Conservation (phyloP, 2,888 invertebrate genomes). For the Synergus japonicus region DNA sequence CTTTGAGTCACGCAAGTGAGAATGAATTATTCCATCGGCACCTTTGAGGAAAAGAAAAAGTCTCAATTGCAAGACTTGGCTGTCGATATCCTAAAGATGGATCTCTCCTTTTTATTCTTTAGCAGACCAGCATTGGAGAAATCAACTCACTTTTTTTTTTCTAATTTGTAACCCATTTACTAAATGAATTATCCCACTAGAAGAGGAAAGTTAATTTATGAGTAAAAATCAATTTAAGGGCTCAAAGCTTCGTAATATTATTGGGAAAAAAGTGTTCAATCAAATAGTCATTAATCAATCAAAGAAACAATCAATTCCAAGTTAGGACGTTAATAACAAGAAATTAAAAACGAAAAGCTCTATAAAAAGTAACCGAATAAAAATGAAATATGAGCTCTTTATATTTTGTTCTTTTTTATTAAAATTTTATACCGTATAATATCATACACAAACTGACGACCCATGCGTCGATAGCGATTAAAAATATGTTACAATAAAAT, state of each 20-base stretch:
- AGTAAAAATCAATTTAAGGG: background rate
- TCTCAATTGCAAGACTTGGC: background rate
- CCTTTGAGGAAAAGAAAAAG: background rate
- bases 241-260: background rate
- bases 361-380: background rate
- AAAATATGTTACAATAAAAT: slow-evolving; percentile 50
- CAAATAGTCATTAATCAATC: background rate
- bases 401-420: slow-evolving; percentile 9
- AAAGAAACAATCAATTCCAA: background rate
- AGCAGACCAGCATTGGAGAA: background rate
- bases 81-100: background rate
- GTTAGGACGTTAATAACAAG: background rate
- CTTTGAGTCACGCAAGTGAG: background rate
- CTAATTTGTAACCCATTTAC: background rate
- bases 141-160: background rate
- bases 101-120: background rate
- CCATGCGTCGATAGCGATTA: slow-evolving; percentile 43
- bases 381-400: background rate
- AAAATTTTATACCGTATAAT: slow-evolving; percentile 23
- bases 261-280: too few relatives aligned
- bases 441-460: slow-evolving; percentile 14
- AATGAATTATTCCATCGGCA: background rate
- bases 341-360: background rate
- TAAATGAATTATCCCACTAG: background rate
- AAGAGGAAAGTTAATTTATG: background rate